These are phyloP conservation scores for Stichodactyla helianthus DNA, from an alignment of 64 coral and sea anemone genomes.

Conservation along the genomic window DNA sequence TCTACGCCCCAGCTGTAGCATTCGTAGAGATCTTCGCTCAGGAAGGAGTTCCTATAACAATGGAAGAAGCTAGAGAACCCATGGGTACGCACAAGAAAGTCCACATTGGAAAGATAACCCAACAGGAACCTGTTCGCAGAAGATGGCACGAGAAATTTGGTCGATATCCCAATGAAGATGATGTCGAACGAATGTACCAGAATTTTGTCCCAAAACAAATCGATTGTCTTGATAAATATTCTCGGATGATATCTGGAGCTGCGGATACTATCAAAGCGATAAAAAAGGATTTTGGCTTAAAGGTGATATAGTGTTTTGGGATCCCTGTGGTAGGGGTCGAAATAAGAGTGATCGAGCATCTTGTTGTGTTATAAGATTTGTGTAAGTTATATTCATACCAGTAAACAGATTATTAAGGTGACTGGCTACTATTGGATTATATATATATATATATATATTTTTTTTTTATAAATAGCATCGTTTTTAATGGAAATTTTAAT, in stretches of 20 bases:
- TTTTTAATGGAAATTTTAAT: too few species aligned
- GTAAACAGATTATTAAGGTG: too few species aligned
- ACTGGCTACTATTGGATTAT: too few species aligned
- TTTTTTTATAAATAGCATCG: too few species aligned
- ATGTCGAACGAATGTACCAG: slow-evolving; percentile 82
- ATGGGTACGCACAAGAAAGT: slow-evolving; percentile 97
- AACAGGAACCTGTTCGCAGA: slow-evolving; percentile 68
- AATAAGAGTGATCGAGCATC: too few species aligned
- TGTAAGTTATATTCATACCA: too few species aligned
- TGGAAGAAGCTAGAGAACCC: slow-evolving; percentile 89
- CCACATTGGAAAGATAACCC: slow-evolving; percentile 71
- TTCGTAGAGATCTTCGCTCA: slow-evolving; percentile 72
- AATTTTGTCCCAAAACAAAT: slow-evolving; percentile 89
- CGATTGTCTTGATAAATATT: slow-evolving; percentile 41
- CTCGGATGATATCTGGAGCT: slow-evolving; percentile 93
- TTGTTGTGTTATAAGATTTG: too few species aligned
- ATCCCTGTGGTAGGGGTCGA: not conserved
- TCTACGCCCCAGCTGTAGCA: slow-evolving; percentile 81
- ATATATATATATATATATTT: too few species aligned
- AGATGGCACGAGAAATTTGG: slow-evolving; percentile 90
- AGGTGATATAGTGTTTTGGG: not conserved
- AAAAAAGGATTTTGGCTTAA: slow-evolving; percentile 57
- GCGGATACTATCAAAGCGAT: slow-evolving; percentile 76
- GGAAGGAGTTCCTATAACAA: slow-evolving; percentile 90
- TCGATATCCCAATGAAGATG: slow-evolving; percentile 73